Base-by-base conservation (phyloP, 2,113 vertebrate species). In the Cairina moschata region DNA sequence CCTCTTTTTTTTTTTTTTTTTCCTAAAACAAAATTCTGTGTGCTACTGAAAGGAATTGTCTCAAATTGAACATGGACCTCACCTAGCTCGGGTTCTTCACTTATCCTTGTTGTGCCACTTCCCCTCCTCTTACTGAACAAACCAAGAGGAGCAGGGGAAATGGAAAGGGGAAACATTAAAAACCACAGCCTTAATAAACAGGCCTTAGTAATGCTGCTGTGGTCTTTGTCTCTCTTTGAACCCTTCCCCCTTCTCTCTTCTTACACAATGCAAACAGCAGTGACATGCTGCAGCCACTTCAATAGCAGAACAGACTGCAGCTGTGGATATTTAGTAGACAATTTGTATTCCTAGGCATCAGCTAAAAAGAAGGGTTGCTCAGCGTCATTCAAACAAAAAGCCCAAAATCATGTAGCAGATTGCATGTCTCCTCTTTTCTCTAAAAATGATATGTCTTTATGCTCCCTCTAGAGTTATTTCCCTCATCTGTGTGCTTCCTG, bases 321-420 rank as follows among this genome's bases (percentile, higher is more conserved):
- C 94, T 97, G 95, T 86, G 78, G 76, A 91, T 86, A 81, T 91
- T 95, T 75, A 72, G 73, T 3, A 81, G 76, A 92, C 60, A 83
- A 91, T 93, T 93, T 93, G 72, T 86, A 90, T 93, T 93, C 86
- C 83, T n/a, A 93, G 50, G 83, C 80, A 90, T 86, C 85, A 93
- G 88, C 90, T 86, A 66, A 91, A 94, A 92, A 40, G 80, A 60
- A 84, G 80, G 69, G 80, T 2, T 93, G 54, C 69, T 92, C 94
- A 81, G 69, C 6, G 0, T 58, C 76, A 36, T 72, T 83, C 66
- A 44, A 83, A 93, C 59, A 79, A 94, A 95, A 84, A 88, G 40
- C 36, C 34, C 21, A 52, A 90, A 75, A 81, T 56, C 21, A 8
- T 2, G 17, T 2, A 13, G 83, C 60, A 95, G 88, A 88, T 72